Conservation (phyloP, 2,888 invertebrate genomes). For the Polydrusus pterygomalis region DNA sequence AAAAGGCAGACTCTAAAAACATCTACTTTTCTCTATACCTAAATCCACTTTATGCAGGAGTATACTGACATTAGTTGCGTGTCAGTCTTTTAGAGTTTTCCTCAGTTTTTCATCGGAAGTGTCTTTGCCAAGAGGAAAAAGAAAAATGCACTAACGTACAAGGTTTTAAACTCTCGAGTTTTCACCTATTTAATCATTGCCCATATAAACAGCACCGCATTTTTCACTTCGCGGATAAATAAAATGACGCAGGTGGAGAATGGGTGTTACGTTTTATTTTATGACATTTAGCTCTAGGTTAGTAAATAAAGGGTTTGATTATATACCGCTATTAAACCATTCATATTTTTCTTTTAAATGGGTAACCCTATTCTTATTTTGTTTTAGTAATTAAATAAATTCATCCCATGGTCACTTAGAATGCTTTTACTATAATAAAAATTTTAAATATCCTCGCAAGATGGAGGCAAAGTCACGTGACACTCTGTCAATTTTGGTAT, state of each 20-base stretch:
- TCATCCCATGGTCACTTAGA: no score
- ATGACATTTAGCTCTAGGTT: slow-evolving; percentile 29
- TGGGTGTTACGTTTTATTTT: slow-evolving; percentile 48
- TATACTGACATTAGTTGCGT: slow-evolving; percentile 52
- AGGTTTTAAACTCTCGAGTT: slow-evolving; percentile 66
- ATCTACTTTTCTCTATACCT: slow-evolving; percentile 43
- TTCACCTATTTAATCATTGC: slow-evolving; percentile 66
- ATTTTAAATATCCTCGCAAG: no score
- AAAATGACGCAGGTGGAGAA: slow-evolving; percentile 52
- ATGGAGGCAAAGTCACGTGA: no score
- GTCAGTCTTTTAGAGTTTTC: slow-evolving; percentile 46
- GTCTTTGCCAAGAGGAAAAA: slow-evolving; percentile 59
- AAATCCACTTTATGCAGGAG: slow-evolving; percentile 50
- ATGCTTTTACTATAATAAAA: no score
- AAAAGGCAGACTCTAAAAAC: slow-evolving; percentile 33
- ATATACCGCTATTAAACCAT: background rate
- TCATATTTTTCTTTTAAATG: no score
- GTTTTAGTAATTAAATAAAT: no score
- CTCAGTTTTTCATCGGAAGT: slow-evolving; percentile 50
- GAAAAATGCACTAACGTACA: slow-evolving; percentile 59
- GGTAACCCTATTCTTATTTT: no score
- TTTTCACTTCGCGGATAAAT: slow-evolving; percentile 48
- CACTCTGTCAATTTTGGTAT: no score
- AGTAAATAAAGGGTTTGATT: slow-evolving; percentile 18
- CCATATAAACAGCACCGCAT: slow-evolving; percentile 56